phyloP scores from a whole-genome alignment of 2,113 vertebrate genomes.

The Pteropus alecto region DNA sequence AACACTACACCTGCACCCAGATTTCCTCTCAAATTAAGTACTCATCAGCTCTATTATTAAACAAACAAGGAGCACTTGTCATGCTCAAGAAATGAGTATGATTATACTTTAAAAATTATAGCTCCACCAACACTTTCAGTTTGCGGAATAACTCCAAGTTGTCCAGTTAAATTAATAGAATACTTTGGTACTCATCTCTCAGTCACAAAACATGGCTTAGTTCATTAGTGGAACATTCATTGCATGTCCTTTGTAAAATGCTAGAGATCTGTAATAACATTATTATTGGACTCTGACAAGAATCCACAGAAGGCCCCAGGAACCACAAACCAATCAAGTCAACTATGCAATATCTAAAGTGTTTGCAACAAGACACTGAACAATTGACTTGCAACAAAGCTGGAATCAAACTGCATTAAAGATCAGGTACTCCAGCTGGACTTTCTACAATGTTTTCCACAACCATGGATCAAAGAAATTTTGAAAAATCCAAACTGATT shows the following conservation, averaged over 20 bases:
- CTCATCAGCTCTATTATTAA: conserved; percentile 80
- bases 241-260: conserved; percentile 44
- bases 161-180: conserved; percentile 75
- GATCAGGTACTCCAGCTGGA: background rate
- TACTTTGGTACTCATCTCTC: conserved; percentile 66
- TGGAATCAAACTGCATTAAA: conserved; percentile 56
- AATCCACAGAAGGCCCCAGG: conserved; percentile 29
- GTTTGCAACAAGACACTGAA: conserved; percentile 44
- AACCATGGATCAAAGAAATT: conserved; percentile 11
- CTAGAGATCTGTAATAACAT: conserved; percentile 49
- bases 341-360: background rate
- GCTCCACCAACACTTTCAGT: conserved; percentile 66
- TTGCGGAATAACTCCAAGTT: conserved; percentile 77
- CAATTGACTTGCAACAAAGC: conserved; percentile 33
- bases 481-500: conserved; percentile 18
- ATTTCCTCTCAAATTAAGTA: conserved; percentile 75
- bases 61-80: conserved; percentile 81
- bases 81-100: conserved; percentile 66
- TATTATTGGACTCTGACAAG: conserved; percentile 47
- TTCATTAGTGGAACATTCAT: conserved; percentile 55
- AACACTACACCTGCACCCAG: conserved; percentile 72
- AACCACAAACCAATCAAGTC: conserved; percentile 48
- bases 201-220: conserved; percentile 34
- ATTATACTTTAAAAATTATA: conserved; percentile 79
- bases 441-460: background rate